A percentile compares a stretch with the other conserved stretches of the same genome.
Conservation (phyloP, 92 coral and sea anemone genomes). For the Palythoa grandis region DNA sequence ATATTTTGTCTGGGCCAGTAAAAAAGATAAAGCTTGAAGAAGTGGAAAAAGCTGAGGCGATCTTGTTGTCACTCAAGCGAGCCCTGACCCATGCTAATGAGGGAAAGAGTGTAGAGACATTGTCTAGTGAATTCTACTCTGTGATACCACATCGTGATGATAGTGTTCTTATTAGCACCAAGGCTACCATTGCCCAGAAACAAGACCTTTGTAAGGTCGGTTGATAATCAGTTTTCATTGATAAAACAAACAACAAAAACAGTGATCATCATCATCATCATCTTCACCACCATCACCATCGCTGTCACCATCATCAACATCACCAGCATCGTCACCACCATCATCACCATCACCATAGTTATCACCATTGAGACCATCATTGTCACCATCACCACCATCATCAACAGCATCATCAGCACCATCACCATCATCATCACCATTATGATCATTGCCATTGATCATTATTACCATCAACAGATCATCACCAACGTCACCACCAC, state of each 20-base stretch:
- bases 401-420: no score
- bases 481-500: no score
- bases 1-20: constrained; percentile 70
- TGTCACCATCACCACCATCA: no score
- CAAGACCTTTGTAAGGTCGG: constrained; percentile 96
- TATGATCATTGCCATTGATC: no score
- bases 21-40: constrained; percentile 79
- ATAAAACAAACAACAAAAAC: no score
- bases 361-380: no score
- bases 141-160: constrained; percentile 71
- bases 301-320: no score
- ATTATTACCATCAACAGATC: no score
- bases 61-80: constrained; percentile 68
- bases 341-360: no score
- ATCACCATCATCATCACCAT: no score
- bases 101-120: constrained; percentile 38
- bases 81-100: constrained; percentile 44
- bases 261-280: neutral
- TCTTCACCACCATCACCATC: no score
- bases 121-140: constrained; percentile 82
- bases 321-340: no score
- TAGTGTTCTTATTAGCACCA: constrained; percentile 50
- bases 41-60: constrained; percentile 90
- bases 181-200: constrained; percentile 79
- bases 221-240: neutral